Conservation (phyloP, 2,797 vertebrate genomes). For the Tinamus major region DNA sequence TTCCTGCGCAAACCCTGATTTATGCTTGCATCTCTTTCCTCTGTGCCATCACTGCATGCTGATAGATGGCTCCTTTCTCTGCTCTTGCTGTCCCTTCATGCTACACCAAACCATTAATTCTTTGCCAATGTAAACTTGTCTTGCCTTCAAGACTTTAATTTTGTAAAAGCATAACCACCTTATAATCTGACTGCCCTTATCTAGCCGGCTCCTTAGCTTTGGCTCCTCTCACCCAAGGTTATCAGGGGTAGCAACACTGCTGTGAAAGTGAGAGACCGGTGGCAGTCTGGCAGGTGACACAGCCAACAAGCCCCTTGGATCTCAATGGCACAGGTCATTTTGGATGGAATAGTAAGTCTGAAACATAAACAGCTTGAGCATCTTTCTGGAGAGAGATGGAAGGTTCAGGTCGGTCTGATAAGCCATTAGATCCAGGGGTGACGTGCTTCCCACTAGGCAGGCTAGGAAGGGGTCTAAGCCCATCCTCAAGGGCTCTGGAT, state of each 20-base stretch:
- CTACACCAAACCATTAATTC: conserved; percentile 66
- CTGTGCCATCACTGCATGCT: conserved; percentile 36
- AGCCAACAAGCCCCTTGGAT: not conserved
- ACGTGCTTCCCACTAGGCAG: not conserved
- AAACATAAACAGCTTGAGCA: not conserved
- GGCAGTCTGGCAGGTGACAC: fast-evolving
- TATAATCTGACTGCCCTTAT: conserved; percentile 52
- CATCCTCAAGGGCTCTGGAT: not conserved
- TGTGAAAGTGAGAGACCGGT: fast-evolving
- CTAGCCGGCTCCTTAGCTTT: not conserved
- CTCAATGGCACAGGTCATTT: not conserved
- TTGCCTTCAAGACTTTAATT: conserved; percentile 67
- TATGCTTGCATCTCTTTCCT: conserved; percentile 52
- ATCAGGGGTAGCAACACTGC: conserved; percentile 1
- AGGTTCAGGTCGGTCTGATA: not conserved
- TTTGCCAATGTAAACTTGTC: conserved; percentile 71
- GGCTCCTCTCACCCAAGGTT: not conserved
- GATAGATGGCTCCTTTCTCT: conserved; percentile 60
- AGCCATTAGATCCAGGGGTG: not conserved
- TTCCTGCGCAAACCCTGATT: conserved; percentile 43
- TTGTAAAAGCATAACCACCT: conserved; percentile 67
- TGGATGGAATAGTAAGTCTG: not conserved
- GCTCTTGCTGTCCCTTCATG: conserved; percentile 59
- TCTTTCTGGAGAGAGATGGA: not conserved
- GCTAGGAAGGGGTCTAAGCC: not conserved